These are phyloP conservation scores for Pluvialis apricaria DNA, from an alignment of 2,113 vertebrate species.

Conservation along the genomic window DNA sequence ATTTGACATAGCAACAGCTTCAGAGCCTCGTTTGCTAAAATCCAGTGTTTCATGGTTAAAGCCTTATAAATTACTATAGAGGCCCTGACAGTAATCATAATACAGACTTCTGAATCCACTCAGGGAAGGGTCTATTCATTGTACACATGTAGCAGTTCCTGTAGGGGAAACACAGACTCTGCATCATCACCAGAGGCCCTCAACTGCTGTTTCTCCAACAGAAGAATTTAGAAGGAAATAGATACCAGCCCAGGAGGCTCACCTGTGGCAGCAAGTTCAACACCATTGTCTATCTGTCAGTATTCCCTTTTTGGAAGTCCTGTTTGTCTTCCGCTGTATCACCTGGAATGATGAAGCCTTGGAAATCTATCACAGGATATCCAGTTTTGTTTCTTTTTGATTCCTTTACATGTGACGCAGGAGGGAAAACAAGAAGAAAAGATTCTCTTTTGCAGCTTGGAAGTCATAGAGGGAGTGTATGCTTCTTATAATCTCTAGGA, in stretches of 20 bases:
- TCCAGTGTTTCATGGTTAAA: not conserved
- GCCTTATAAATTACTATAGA: not conserved
- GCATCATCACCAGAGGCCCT: not conserved
- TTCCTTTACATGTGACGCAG: not conserved
- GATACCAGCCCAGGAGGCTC: not conserved
- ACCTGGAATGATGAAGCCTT: not conserved
- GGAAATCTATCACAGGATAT: not conserved
- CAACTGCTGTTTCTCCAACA: not conserved
- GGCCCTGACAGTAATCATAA: not conserved
- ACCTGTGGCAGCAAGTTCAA: not conserved
- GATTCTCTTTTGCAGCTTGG: not conserved
- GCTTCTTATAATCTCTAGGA: not conserved
- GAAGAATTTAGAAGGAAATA: not conserved
- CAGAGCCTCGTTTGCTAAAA: not conserved
- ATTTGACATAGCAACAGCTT: not conserved
- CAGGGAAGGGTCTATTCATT: not conserved
- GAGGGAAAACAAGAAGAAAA: not conserved
- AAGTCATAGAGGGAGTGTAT: not conserved
- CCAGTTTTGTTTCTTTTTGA: not conserved
- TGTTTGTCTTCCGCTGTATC: not conserved
- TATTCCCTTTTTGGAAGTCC: not conserved
- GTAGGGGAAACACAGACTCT: not conserved
- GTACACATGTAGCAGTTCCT: not conserved
- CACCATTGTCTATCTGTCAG: not conserved
- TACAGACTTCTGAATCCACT: not conserved